phyloP scores from a whole-genome alignment of 2,888 invertebrate genomes.

The Leptopterna dolabrata region DNA sequence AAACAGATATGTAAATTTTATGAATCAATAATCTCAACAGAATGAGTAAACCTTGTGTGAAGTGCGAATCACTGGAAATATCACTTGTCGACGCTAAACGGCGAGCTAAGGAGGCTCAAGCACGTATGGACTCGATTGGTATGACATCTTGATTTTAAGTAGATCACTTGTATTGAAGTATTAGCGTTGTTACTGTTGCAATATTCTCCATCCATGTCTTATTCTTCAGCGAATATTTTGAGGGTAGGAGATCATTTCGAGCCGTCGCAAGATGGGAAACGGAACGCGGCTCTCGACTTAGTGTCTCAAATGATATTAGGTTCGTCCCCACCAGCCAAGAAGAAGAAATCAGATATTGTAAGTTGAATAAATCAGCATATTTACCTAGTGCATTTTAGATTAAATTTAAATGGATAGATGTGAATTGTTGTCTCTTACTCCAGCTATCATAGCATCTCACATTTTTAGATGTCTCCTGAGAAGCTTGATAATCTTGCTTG shows the following conservation, averaged over 20 bases:
- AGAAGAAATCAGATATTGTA: not conserved
- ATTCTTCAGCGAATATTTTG: constrained; percentile 54
- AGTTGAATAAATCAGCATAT: not conserved
- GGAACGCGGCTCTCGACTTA: constrained; percentile 51
- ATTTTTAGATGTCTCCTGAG: not conserved
- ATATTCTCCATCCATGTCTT: too few relatives aligned
- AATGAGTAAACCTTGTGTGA: constrained; percentile 42
- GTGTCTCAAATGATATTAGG: constrained; percentile 56
- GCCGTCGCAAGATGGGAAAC: constrained; percentile 17
- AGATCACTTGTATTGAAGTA: not conserved
- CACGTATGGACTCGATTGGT: constrained; percentile 55
- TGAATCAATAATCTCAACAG: too few relatives aligned
- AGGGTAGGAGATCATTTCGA: constrained; percentile 46
- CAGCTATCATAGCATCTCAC: not conserved
- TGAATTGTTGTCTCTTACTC: not conserved
- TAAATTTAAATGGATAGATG: too few relatives aligned
- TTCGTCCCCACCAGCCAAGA: constrained; percentile 24
- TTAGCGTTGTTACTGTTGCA: not conserved
- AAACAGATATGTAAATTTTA: not conserved
- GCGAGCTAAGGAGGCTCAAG: constrained; percentile 53
- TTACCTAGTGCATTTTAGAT: too few relatives aligned
- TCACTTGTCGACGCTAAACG: constrained; percentile 41
- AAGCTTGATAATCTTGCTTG: not conserved
- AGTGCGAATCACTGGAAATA: constrained; percentile 45
- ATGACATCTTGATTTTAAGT: not conserved